Percentiles rank a stretch among this genome's conserved stretches.
Evolutionary conservation across 2,888 invertebrate genomes (phyloP).

Genomic region (Pecten maximus): DNA sequence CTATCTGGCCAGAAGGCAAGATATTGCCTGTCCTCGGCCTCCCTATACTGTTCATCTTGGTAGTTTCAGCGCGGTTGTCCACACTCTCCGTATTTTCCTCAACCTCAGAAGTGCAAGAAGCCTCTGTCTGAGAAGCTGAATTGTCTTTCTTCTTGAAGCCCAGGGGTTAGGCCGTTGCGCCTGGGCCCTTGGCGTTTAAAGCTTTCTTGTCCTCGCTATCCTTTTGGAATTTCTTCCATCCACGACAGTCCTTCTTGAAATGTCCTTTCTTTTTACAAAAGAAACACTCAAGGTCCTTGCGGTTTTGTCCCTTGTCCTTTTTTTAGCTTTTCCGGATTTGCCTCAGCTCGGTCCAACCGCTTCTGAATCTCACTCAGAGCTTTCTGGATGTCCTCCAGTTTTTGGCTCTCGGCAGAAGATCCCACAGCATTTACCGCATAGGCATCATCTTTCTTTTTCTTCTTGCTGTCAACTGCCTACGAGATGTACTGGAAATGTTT

Average conservation of each 20-base stretch:
- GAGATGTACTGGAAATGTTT: constrained; percentile 50
- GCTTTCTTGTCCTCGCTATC: background rate
- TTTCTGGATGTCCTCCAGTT: background rate
- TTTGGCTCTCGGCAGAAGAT: background rate
- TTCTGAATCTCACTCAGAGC: background rate
- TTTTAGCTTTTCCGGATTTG: background rate
- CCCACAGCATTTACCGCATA: background rate
- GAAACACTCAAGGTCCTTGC: background rate
- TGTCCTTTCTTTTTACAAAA: background rate
- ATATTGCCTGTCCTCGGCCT: background rate
- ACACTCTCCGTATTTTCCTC: background rate
- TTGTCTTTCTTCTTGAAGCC: background rate
- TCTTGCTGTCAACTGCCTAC: constrained; percentile 50
- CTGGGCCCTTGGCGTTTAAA: background rate
- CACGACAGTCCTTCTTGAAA: background rate
- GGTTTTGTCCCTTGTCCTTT: background rate
- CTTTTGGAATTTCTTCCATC: background rate
- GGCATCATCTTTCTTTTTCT: background rate
- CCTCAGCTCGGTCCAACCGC: background rate
- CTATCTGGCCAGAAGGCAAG: background rate
- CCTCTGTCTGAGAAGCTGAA: background rate
- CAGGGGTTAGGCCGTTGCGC: background rate
- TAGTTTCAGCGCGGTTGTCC: background rate
- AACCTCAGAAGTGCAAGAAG: constrained; percentile 1
- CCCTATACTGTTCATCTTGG: background rate